Percentiles rank a stretch among this genome's conserved stretches.
Evolutionary conservation across 2,888 invertebrate species (phyloP).

Genomic region (Alloscopus bannaensis): DNA sequence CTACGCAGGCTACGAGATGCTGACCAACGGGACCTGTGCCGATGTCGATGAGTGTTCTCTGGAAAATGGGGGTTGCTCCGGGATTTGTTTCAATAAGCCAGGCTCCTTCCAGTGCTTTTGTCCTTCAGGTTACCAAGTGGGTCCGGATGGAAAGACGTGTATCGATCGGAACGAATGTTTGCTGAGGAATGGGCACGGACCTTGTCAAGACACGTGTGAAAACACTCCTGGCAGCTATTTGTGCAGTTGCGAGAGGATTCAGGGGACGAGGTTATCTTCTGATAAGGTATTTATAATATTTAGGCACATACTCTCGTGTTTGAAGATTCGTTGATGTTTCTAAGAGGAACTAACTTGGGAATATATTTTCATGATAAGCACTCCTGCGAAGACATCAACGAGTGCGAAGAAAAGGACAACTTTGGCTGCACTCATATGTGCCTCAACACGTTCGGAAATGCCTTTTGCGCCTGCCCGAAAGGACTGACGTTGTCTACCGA

Average conservation of each 20-base stretch:
- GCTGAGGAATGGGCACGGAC: conserved; percentile 80
- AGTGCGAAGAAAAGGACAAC: conserved; percentile 76
- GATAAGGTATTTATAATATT: conserved; percentile 78
- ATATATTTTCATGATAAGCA: conserved; percentile 53
- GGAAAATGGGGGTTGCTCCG: conserved; percentile 81
- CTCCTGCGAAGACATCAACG: conserved; percentile 77
- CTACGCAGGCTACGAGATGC: conserved; percentile 71
- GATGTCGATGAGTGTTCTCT: conserved; percentile 78
- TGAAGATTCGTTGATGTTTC: too few species aligned
- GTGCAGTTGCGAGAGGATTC: conserved; percentile 79
- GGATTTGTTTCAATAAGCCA: conserved; percentile 80
- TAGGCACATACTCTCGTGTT: too few species aligned
- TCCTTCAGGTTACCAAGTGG: conserved; percentile 75
- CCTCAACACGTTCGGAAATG: conserved; percentile 77
- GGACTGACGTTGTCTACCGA: conserved; percentile 76
- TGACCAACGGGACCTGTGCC: conserved; percentile 65
- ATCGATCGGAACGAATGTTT: conserved; percentile 80
- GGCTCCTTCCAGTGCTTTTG: conserved; percentile 78
- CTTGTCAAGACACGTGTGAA: conserved; percentile 81
- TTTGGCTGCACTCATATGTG: conserved; percentile 77
- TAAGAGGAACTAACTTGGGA: not conserved
- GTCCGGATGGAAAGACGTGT: conserved; percentile 74
- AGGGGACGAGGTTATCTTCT: conserved; percentile 79
- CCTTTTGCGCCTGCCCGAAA: conserved; percentile 78
- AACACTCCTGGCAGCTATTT: conserved; percentile 80